A percentile compares a stretch with the other conserved stretches of the same genome.
These are phyloP conservation scores for Gymnorhina tibicen DNA, from an alignment of 2,113 vertebrate genomes.

Conservation along the genomic window DNA sequence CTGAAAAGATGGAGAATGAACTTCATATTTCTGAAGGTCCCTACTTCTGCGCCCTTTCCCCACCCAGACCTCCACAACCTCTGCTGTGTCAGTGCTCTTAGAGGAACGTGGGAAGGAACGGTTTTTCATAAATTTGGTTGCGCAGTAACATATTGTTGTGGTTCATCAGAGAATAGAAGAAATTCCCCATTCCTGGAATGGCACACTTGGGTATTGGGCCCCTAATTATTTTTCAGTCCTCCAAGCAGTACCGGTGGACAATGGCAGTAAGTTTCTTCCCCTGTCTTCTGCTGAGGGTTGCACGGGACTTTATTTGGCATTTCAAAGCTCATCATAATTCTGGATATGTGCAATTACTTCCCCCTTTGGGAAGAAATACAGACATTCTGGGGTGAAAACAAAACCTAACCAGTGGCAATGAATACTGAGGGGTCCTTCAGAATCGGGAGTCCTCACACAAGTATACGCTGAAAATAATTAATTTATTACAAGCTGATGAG, in stretches of 20 bases:
- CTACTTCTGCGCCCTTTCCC: not conserved
- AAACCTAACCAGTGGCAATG: rapidly evolving
- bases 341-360: not conserved
- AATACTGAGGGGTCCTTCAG: not conserved
- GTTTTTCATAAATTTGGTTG: not conserved
- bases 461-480: not conserved
- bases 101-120: not conserved
- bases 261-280: not conserved
- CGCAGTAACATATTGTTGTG: not conserved
- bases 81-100: not conserved
- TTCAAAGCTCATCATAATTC: not conserved
- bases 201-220: not conserved
- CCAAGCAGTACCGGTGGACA: not conserved
- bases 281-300: not conserved
- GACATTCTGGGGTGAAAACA: not conserved
- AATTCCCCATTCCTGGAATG: not conserved
- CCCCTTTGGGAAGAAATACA: not conserved
- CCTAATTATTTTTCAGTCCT: not conserved
- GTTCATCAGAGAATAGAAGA: not conserved
- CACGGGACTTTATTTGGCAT: not conserved
- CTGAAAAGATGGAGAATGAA: not conserved
- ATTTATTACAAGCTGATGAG: not conserved
- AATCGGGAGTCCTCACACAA: not conserved
- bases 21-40: not conserved
- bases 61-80: not conserved